Conservation (phyloP, 2,113 vertebrate genomes). For the Chaetura pelagica region DNA sequence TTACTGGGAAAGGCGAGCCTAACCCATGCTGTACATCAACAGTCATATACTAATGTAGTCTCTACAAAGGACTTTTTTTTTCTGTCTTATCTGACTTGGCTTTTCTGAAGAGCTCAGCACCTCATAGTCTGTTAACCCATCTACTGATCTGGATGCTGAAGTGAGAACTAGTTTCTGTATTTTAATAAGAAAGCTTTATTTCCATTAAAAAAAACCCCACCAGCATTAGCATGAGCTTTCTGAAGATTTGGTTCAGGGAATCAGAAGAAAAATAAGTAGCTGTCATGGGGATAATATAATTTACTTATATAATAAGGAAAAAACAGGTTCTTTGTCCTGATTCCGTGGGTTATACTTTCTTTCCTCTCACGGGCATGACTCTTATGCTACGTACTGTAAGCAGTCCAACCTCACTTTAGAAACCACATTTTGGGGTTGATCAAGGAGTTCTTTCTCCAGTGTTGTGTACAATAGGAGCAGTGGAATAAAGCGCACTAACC, state of each 20-base stretch:
- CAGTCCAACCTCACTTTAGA: not conserved
- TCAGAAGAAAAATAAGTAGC: not conserved
- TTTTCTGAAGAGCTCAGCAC: not conserved
- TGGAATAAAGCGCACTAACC: not conserved
- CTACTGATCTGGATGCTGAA: not conserved
- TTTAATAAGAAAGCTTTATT: not conserved
- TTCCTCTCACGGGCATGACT: not conserved
- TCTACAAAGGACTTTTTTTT: not conserved
- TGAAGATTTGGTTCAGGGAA: not conserved
- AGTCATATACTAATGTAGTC: not conserved
- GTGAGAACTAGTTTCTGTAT: not conserved
- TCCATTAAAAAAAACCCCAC: not conserved
- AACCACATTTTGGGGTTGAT: not conserved
- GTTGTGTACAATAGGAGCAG: not conserved
- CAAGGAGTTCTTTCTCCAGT: not conserved
- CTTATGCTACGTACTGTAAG: not conserved
- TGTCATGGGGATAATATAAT: not conserved
- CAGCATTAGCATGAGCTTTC: not conserved
- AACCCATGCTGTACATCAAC: not conserved
- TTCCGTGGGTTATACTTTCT: not conserved
- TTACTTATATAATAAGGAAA: constrained; percentile 12
- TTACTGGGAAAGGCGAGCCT: not conserved
- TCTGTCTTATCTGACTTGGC: not conserved
- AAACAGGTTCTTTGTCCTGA: not conserved
- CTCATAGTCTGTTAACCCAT: not conserved